phyloP scores from a whole-genome alignment of 2,888 invertebrate genomes.

The Lithophane leautieri region DNA sequence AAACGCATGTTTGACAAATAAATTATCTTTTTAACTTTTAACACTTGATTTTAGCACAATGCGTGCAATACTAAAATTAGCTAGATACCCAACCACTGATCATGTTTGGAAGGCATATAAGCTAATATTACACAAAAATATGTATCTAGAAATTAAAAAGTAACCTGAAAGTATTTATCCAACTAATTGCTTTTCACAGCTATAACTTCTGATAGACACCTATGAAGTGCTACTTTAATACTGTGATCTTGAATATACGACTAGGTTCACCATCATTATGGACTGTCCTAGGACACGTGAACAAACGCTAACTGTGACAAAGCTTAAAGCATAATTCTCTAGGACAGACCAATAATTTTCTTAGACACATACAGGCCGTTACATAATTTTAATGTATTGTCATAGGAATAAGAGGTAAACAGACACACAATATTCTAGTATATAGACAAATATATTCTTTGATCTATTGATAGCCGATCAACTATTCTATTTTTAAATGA shows the following conservation, averaged over 20 bases:
- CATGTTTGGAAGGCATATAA: not conserved
- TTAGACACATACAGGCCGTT: conserved; percentile 68
- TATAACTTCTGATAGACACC: conserved; percentile 77
- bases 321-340: conserved; percentile 54
- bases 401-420: conserved; percentile 81
- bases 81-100: not conserved
- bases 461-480: conserved; percentile 46
- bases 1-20: too few species aligned
- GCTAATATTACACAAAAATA: not conserved
- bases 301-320: conserved; percentile 37
- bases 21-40: too few species aligned
- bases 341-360: conserved; percentile 55
- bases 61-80: not conserved
- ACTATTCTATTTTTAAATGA: conserved; percentile 52
- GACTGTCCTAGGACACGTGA: conserved; percentile 63
- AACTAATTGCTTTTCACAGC: conserved; percentile 72
- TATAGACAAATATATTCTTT: conserved; percentile 63
- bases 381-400: conserved; percentile 77
- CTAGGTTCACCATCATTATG: conserved; percentile 59
- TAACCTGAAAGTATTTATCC: conserved; percentile 58
- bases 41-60: not conserved
- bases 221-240: conserved; percentile 73
- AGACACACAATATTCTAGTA: conserved; percentile 62
- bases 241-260: conserved; percentile 69
- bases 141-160: conserved; percentile 51